These are phyloP conservation scores for Pterostichus niger DNA, from an alignment of 2,888 invertebrate genomes.

Conservation along the genomic window DNA sequence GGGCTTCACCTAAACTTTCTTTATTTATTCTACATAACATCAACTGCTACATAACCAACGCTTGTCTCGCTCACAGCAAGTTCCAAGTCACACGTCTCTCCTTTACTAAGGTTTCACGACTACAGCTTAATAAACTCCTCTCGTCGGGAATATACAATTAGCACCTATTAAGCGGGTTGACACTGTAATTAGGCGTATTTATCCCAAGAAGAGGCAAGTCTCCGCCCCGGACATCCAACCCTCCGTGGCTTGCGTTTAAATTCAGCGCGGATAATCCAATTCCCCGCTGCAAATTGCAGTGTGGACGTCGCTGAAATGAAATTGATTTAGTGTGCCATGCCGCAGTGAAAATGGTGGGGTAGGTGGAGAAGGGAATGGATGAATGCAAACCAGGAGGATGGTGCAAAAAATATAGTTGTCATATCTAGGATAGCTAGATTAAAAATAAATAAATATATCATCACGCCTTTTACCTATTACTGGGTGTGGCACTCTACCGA, in stretches of 20 bases:
- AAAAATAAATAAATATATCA: too few species aligned
- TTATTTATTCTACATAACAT: too few species aligned
- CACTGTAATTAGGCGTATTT: slow-evolving; percentile 59
- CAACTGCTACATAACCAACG: too few species aligned
- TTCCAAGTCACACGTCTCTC: not conserved
- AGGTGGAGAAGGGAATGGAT: too few species aligned
- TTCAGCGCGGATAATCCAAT: slow-evolving; percentile 55
- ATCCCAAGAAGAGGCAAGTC: slow-evolving; percentile 5
- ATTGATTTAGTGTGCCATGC: slow-evolving; percentile 41
- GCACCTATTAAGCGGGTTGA: slow-evolving; percentile 49
- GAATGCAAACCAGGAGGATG: too few species aligned
- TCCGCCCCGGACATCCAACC: not conserved
- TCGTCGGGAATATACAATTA: slow-evolving; percentile 44
- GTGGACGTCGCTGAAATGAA: slow-evolving; percentile 36
- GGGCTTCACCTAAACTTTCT: not conserved
- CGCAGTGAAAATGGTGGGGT: not conserved
- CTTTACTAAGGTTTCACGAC: too few species aligned
- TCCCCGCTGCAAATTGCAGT: slow-evolving; percentile 49
- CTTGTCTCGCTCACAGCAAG: too few species aligned
- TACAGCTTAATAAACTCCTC: slow-evolving; percentile 14
- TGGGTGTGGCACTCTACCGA: too few species aligned
- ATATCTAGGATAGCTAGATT: too few species aligned
- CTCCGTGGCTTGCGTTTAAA: slow-evolving; percentile 50
- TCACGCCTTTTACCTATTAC: too few species aligned
- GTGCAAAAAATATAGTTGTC: too few species aligned